phyloP scores from a whole-genome alignment of 2,113 vertebrate species.

The Daubentonia madagascariensis region DNA sequence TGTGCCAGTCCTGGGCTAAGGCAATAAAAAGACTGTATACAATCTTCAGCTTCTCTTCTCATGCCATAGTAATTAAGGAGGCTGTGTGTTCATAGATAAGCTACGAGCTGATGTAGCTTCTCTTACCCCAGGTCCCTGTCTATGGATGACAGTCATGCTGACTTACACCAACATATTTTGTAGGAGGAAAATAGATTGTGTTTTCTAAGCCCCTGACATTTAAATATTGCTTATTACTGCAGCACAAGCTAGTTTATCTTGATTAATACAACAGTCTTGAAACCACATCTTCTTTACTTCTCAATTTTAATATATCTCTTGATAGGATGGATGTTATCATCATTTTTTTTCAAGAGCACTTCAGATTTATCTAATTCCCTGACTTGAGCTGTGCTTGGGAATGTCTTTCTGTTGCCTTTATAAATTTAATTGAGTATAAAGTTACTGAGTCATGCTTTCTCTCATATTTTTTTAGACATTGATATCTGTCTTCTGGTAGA shows the following conservation, averaged over 20 bases:
- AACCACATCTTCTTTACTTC: not conserved
- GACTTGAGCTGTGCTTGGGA: not conserved
- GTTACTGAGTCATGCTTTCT: not conserved
- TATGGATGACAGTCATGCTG: not conserved
- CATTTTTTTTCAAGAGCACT: not conserved
- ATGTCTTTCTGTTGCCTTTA: not conserved
- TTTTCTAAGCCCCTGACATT: not conserved
- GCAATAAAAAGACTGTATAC: not conserved
- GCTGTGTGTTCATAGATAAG: not conserved
- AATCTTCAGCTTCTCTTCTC: not conserved
- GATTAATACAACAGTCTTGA: not conserved
- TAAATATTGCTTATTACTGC: not conserved
- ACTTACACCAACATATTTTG: not conserved
- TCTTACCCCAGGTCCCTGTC: not conserved
- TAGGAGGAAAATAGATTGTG: not conserved
- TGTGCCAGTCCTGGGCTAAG: not conserved
- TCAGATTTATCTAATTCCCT: not conserved
- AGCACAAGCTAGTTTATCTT: not conserved
- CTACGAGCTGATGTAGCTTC: not conserved
- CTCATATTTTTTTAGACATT: not conserved
- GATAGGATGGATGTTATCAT: not conserved
- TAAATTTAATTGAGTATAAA: not conserved
- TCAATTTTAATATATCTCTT: not conserved
- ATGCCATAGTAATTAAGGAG: not conserved
- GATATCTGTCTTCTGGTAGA: not conserved